Base-by-base conservation (phyloP, 2,113 vertebrate genomes). In the Catharus minimus region DNA sequence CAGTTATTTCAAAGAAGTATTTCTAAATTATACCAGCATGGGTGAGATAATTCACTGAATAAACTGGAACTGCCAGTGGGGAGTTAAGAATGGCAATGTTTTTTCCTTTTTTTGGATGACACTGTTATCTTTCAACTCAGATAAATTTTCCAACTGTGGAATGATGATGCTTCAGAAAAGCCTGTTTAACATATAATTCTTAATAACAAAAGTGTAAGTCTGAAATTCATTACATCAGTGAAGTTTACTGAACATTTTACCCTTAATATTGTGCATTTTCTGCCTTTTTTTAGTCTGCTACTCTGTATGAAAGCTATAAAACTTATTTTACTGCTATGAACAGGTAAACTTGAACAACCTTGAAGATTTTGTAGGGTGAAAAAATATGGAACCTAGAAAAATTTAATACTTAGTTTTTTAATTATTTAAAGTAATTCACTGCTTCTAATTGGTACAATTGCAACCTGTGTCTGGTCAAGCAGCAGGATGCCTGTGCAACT, bases 31-130 rank as follows among this genome's bases (percentile, higher is more conserved):
- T 60, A 86, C 18, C 86, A 93, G 77, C 76, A 90, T 21, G 61
- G 75, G 65, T 69, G 85, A 88, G 90, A 81, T 52, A 92, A 90
- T 86, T 85, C 92, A 86, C 56, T 75, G 83, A 84, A 86, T 78
- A 81, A 92, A 93, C 83, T 60, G 52, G 47, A 88, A 60, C 39
- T 84, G 77, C 83, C 56, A 30, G 65, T 60, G 61, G 69, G 52
- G 81, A 91, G 81, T 82, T 62, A 72, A 78, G 69, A 95, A 78
- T 52, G 87, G 49, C 4, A 7, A 26, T 26, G 30, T 24, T 52
- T 22, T 16, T 52, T 57, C 47, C 52, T 30, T 18, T 39, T 43
- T 62, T 21, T 47, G 18, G 50, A 86, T 81, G 74, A 75, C 75
- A 79, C 64, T 36, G 52, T 60, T 92, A 60, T 67, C 62, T 92